Percentiles rank a stretch among this genome's conserved stretches.
These are phyloP conservation scores for Stegastes partitus DNA, from an alignment of 2,113 vertebrate genomes.

Conservation along the genomic window DNA sequence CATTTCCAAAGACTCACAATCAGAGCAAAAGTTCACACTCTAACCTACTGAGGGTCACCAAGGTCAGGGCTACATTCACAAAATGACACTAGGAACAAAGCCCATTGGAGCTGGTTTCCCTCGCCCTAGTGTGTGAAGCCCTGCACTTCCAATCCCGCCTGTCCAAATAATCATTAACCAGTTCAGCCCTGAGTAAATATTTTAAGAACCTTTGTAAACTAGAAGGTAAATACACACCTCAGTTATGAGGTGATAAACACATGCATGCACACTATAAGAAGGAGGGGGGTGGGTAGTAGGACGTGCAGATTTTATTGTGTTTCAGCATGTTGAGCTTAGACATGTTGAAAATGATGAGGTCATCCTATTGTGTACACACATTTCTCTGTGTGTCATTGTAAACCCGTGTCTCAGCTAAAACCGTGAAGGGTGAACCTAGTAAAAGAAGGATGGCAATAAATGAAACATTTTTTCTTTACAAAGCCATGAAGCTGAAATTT, in stretches of 20 bases:
- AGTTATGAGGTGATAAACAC: constrained; percentile 19
- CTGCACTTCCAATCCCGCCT: constrained; percentile 37
- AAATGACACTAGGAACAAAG: constrained; percentile 52
- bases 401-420: constrained; percentile 25
- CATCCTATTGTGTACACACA: constrained; percentile 75
- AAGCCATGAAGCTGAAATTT: constrained; percentile 42
- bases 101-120: constrained; percentile 27
- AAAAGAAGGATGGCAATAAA: constrained; percentile 15
- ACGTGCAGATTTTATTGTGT: constrained; percentile 73
- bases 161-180: constrained; percentile 82
- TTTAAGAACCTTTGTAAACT: constrained; percentile 67
- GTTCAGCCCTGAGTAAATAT: constrained; percentile 73
- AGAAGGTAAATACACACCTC: constrained; percentile 58
- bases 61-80: constrained; percentile 30
- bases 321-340: constrained; percentile 51
- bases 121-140: constrained; percentile 14
- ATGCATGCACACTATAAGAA: not conserved
- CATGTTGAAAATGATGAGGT: constrained; percentile 74
- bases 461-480: constrained; percentile 7
- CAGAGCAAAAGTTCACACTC: constrained; percentile 23
- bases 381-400: constrained; percentile 49
- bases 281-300: constrained; percentile 23
- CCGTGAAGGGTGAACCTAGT: not conserved
- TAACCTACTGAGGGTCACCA: constrained; percentile 32
- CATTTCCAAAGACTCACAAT: not conserved